Evolutionary conservation across 2,888 invertebrate species (phyloP).

Genomic region (Bugulina stolonifera): DNA sequence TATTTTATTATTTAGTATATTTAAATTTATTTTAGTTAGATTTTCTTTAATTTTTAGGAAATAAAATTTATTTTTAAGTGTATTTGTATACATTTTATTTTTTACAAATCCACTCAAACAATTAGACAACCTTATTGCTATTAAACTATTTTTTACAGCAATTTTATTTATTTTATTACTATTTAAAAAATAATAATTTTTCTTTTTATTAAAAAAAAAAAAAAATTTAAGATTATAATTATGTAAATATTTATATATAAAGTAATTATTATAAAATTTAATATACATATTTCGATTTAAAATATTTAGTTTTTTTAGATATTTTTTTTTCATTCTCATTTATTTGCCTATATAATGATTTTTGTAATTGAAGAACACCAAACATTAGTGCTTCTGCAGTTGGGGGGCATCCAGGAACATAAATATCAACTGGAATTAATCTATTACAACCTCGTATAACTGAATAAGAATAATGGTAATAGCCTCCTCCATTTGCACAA

Average conservation of each 20-base stretch:
- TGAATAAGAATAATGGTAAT: constrained; percentile 95
- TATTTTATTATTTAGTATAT: not conserved
- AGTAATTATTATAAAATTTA: not conserved
- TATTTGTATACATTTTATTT: not conserved
- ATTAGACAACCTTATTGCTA: no score
- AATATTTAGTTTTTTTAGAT: not conserved
- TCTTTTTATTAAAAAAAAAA: not conserved
- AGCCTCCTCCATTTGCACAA: constrained; percentile 96
- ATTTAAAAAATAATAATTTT: not conserved
- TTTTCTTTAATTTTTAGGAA: not conserved
- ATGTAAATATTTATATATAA: not conserved
- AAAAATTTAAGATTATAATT: no score
- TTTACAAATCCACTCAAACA: no score
- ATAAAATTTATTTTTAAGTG: not conserved
- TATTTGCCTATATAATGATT: not conserved
- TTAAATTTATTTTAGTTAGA: not conserved
- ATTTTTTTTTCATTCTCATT: no score
- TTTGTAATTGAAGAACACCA: not conserved
- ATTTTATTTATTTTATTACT: no score
- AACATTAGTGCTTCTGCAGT: constrained; percentile 17
- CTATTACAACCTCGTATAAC: constrained; percentile 94
- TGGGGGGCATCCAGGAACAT: constrained; percentile 28
- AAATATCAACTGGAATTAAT: constrained; percentile 78
- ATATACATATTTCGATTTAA: not conserved
- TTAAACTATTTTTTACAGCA: no score